Evolutionary conservation across 1,140 invertebrate genomes (phyloP).

Genomic region (Cydia strobilella): DNA sequence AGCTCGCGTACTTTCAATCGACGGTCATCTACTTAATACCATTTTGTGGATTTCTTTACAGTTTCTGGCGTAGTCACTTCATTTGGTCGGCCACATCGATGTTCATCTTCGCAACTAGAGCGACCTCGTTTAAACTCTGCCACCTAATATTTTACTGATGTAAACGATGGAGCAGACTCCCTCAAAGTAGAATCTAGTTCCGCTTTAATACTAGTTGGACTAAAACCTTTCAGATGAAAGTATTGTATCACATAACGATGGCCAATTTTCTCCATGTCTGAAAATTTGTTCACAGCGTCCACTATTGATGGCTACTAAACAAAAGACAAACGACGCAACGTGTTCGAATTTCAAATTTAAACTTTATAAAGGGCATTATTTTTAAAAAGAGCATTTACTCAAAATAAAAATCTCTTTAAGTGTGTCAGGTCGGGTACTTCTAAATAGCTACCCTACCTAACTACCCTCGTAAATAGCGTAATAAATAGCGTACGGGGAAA

Average conservation of each 20-base stretch:
- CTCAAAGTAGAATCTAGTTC: slow-evolving; percentile 26
- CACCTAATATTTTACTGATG: slow-evolving; percentile 35
- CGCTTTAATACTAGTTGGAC: slow-evolving; percentile 34
- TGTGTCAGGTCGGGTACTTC: slow-evolving; percentile 17
- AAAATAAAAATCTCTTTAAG: slow-evolving; percentile 18
- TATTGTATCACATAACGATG: slow-evolving; percentile 40
- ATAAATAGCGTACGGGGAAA: background rate
- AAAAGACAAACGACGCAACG: slow-evolving; percentile 16
- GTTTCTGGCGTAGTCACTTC: background rate
- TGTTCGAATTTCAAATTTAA: slow-evolving; percentile 21
- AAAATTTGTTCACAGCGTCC: slow-evolving; percentile 38
- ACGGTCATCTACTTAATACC: slow-evolving; percentile 37
- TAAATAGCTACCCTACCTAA: too few species aligned
- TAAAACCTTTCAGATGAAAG: slow-evolving; percentile 45
- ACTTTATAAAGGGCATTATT: background rate
- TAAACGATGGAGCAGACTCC: slow-evolving; percentile 29
- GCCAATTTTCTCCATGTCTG: slow-evolving; percentile 39
- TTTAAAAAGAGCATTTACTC: slow-evolving; percentile 14
- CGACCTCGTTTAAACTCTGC: slow-evolving; percentile 32
- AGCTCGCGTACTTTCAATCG: slow-evolving; percentile 45
- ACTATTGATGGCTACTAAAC: slow-evolving; percentile 43
- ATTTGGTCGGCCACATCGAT: slow-evolving; percentile 31
- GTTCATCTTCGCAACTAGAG: slow-evolving; percentile 27
- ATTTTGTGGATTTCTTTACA: slow-evolving; percentile 22
- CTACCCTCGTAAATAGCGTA: background rate